phyloP scores from a whole-genome alignment of 2,888 invertebrate species.

The Melanotus villosus region DNA sequence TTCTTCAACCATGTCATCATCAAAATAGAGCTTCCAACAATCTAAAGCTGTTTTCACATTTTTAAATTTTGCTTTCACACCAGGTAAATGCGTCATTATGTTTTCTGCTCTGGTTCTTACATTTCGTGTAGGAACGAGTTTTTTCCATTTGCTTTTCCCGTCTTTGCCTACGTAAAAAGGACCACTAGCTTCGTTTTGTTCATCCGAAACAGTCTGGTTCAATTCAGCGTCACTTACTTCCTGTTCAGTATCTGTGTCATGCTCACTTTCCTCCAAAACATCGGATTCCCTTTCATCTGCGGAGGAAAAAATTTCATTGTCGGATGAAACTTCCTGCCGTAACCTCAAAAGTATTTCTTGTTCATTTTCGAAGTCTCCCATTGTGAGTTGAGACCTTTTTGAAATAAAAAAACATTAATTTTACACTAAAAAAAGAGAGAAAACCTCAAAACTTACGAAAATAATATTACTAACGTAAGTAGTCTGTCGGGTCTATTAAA shows the following conservation, averaged over 20 bases:
- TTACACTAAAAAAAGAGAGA: background rate
- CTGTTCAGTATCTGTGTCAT: background rate
- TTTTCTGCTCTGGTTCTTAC: background rate
- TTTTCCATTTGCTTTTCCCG: background rate
- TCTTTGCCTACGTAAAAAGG: background rate
- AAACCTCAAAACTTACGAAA: no score
- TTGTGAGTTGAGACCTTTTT: background rate
- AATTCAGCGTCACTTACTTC: background rate
- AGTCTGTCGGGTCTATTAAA: no score
- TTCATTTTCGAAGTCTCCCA: background rate
- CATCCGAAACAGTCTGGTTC: background rate
- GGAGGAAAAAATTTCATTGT: background rate
- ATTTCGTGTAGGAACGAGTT: background rate
- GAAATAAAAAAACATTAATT: background rate
- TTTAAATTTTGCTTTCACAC: background rate
- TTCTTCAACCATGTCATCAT: conserved; percentile 40
- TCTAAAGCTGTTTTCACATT: background rate
- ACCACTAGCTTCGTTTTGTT: background rate
- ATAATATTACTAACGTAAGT: no score
- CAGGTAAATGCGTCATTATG: background rate
- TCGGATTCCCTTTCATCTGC: background rate
- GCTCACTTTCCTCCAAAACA: background rate
- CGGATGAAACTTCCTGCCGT: background rate
- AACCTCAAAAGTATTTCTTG: background rate
- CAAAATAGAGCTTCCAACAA: no score